Percentiles rank a stretch among this genome's conserved stretches.
Evolutionary conservation across 2,113 vertebrate species (phyloP).

Genomic region (Anguilla japonica): DNA sequence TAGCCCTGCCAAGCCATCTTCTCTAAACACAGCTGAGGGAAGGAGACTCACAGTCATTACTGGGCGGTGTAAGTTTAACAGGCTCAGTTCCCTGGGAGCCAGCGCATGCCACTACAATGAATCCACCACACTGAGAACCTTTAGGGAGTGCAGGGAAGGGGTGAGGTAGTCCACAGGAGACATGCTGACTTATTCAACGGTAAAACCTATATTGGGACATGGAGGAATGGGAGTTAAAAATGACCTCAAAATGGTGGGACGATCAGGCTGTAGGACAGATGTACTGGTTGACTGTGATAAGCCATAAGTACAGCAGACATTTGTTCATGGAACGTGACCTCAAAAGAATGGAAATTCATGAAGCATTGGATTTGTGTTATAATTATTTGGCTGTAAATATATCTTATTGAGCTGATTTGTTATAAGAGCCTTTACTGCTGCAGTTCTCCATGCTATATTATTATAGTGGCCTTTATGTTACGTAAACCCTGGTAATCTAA

Average conservation of each 20-base stretch:
- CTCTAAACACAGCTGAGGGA: background rate
- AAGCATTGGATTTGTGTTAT: background rate
- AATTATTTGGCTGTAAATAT: background rate
- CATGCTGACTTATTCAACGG: too few species aligned
- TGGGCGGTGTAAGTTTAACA: background rate
- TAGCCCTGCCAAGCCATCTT: background rate
- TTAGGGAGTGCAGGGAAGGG: background rate
- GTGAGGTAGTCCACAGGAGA: background rate
- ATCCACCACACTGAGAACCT: background rate
- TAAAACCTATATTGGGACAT: background rate
- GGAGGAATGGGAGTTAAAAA: too few species aligned
- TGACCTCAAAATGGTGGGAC: too few species aligned
- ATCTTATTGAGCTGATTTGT: background rate
- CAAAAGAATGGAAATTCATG: too few species aligned
- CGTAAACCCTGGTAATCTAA: background rate
- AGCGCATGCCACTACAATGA: background rate
- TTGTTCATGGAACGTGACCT: background rate
- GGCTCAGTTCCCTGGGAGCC: background rate
- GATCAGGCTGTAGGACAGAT: too few species aligned
- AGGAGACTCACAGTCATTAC: background rate
- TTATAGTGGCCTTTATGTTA: background rate
- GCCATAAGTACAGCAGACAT: background rate
- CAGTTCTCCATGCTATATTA: background rate
- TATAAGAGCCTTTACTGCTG: background rate
- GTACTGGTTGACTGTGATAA: background rate